Conservation (phyloP, 2,888 invertebrate species). For the Choristoneura rosaceana region DNA sequence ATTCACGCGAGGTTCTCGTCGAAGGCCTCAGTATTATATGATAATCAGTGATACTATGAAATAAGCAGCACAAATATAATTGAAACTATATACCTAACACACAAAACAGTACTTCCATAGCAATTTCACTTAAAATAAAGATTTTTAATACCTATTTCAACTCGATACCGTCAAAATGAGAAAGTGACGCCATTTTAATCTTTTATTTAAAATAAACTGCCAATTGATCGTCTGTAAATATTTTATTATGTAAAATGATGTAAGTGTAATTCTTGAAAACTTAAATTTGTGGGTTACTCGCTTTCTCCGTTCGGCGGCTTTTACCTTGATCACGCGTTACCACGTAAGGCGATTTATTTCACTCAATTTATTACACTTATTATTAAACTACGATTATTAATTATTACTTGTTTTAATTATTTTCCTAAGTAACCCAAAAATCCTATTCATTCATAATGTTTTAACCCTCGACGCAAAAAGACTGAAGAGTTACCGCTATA, state of each 20-base stretch:
- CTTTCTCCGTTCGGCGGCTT: slow-evolving; percentile 51
- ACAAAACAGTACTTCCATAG: slow-evolving; percentile 30
- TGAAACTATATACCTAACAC: slow-evolving; percentile 26
- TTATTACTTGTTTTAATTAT: slow-evolving; percentile 16
- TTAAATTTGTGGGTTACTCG: slow-evolving; percentile 36
- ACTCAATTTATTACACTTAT: slow-evolving; percentile 78
- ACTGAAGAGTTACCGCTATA: too few relatives aligned
- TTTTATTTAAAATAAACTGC: slow-evolving; percentile 22
- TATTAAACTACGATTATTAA: slow-evolving; percentile 48
- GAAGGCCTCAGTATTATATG: background rate
- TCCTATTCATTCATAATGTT: too few relatives aligned
- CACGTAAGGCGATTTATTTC: slow-evolving; percentile 70
- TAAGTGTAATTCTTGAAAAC: slow-evolving; percentile 7
- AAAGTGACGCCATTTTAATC: slow-evolving; percentile 20
- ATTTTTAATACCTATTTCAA: slow-evolving; percentile 32
- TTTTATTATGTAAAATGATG: slow-evolving; percentile 1
- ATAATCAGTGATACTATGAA: slow-evolving; percentile 36
- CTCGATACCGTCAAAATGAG: slow-evolving; percentile 26
- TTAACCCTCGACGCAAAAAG: too few relatives aligned
- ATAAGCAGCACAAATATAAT: slow-evolving; percentile 33
- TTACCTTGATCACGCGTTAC: slow-evolving; percentile 52
- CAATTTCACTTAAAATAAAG: slow-evolving; percentile 13
- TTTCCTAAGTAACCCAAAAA: slow-evolving; percentile 12
- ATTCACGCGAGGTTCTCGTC: background rate
- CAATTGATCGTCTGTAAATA: slow-evolving; percentile 17